Base-by-base conservation (phyloP, 1,140 invertebrate species). In the Polyergus mexicanus region DNA sequence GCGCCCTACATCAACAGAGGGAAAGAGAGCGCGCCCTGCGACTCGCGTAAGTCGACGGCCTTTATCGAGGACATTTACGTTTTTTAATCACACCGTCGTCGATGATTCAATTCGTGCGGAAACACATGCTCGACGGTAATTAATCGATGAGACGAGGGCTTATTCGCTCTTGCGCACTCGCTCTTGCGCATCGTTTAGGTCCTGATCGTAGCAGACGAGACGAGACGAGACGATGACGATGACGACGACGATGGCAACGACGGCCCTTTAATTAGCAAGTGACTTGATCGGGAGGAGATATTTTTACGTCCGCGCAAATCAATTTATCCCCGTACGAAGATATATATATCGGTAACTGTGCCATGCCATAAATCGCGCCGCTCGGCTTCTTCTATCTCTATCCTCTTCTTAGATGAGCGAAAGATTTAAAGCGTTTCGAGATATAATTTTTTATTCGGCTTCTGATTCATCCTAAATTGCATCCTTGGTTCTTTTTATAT, bases 331-430 rank as follows among this genome's bases (percentile, higher is more conserved):
- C 8, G 78, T 83, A 74, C 13, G 25, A 60, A 83, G 78, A 41
- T 83, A 83, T 83, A 41, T 83, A 83, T 83, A 83, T 83, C 54
- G 78, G 78, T 83, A 83, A 83, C 78, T 72, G n/a, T 83, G 78
- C 78, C 68, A 83, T 4, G 78, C 68, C 69, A 32, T 83, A 72
- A 83, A 83, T 83, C 78, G 66, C 38, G 16, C 5, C 13, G 78
- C 35, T 44, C 60, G n/a, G 38, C 38, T 74, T 11, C 54, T 44
- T 58, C 54, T 47, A 60, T 35, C 66, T 58, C 66, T 60, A 60
- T 35, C 66, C 11, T 71, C 51, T 41, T 66, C n/a, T 60, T 54
- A n/a, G 25, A 8, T n/a, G 44, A 19, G 16, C 22, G 63, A 32
- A n/a, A 22, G 54, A 60, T 63, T 81, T 47, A 58, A 25, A 11